Conservation (phyloP, 2,113 vertebrate species). For the Labeo catla region DNA sequence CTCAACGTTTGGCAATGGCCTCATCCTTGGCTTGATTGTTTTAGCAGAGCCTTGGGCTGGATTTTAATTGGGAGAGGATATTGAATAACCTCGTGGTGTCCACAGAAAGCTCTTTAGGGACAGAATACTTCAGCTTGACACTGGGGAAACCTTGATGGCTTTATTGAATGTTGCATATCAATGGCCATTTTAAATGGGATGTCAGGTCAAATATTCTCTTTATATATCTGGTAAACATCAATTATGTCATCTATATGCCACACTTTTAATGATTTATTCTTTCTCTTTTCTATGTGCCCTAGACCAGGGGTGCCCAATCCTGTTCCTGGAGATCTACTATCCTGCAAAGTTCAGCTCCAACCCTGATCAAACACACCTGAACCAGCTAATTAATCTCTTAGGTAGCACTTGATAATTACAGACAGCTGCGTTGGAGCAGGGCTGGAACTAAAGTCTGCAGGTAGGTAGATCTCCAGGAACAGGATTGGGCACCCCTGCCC, state of each 20-base stretch:
- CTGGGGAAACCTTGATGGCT: conserved; percentile 23
- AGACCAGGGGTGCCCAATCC: too few species aligned
- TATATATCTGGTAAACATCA: neutral
- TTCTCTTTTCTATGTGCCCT: neutral
- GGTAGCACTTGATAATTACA: too few species aligned
- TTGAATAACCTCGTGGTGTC: conserved; percentile 39
- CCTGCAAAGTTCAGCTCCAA: too few species aligned
- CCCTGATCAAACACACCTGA: too few species aligned
- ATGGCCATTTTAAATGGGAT: neutral
- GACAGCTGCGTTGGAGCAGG: too few species aligned
- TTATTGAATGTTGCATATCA: neutral
- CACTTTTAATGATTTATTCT: neutral
- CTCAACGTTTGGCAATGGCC: conserved; percentile 48
- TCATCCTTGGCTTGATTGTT: conserved; percentile 64
- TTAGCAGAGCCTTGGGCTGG: conserved; percentile 52
- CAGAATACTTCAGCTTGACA: conserved; percentile 54
- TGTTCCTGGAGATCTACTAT: too few species aligned
- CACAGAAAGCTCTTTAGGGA: conserved; percentile 8
- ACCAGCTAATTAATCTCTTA: too few species aligned
- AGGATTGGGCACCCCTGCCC: too few species aligned
- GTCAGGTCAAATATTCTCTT: neutral
- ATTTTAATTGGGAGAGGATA: conserved; percentile 16
- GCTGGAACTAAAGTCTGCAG: too few species aligned
- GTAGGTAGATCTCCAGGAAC: too few species aligned
- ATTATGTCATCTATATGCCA: too few species aligned